Evolutionary conservation across 2,113 vertebrate genomes (phyloP).

Genomic region (Sminthopsis crassicaudata): DNA sequence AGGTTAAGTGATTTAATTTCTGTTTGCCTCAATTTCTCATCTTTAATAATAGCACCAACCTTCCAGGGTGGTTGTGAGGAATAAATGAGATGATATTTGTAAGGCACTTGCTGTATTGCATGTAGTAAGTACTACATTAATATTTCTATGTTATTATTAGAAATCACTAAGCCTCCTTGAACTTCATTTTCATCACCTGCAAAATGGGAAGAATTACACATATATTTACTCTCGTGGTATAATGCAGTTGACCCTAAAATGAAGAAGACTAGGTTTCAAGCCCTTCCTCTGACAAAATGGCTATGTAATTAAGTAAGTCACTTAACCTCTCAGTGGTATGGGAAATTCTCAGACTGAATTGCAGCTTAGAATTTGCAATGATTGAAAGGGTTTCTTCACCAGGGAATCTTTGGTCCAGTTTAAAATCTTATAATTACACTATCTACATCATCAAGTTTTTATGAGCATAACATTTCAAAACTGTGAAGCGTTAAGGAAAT

Average conservation of each 20-base stretch:
- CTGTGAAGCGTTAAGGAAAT: neutral
- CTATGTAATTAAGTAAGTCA: neutral
- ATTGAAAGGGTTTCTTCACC: neutral
- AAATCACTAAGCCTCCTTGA: neutral
- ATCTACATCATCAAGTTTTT: neutral
- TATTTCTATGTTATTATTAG: neutral
- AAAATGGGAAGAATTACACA: neutral
- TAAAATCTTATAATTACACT: neutral
- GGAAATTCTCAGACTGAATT: neutral
- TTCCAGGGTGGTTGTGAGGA: neutral
- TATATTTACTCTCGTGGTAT: neutral
- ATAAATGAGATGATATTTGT: neutral
- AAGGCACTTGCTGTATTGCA: neutral
- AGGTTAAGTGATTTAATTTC: neutral
- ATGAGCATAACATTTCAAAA: neutral
- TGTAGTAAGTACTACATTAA: neutral
- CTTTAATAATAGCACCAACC: neutral
- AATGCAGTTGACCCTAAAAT: neutral
- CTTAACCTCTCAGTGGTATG: neutral
- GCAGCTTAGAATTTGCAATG: neutral
- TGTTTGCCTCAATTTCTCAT: neutral
- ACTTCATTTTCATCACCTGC: neutral
- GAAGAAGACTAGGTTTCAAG: neutral
- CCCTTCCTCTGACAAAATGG: neutral
- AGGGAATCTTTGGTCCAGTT: neutral